Evolutionary conservation across 1,140 invertebrate genomes (phyloP).

Genomic region (Aphis craccivora): DNA sequence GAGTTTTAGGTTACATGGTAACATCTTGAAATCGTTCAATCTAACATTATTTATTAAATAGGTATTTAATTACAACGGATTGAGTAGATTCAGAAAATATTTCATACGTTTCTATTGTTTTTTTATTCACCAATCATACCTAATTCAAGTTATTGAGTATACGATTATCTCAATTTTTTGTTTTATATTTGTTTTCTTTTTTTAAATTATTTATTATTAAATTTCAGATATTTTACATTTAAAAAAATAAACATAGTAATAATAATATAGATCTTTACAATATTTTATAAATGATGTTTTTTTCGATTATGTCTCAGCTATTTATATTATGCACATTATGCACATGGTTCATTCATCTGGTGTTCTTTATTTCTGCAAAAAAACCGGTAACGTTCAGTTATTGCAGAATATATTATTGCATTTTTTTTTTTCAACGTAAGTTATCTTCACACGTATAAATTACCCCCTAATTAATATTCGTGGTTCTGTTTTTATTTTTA

Average conservation of each 20-base stretch:
- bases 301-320: background rate
- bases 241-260: background rate
- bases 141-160: background rate
- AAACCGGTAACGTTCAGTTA: background rate
- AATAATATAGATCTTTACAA: background rate
- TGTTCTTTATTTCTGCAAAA: background rate
- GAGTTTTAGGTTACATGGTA: background rate
- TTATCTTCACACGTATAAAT: background rate
- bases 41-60: background rate
- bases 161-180: background rate
- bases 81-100: background rate
- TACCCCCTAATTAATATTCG: background rate
- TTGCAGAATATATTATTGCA: background rate
- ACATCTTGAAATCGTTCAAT: background rate
- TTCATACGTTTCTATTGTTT: background rate
- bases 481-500: background rate
- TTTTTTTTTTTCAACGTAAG: background rate
- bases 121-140: background rate
- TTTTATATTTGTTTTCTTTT: background rate
- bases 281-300: background rate
- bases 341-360: background rate
- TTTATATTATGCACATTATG: background rate
- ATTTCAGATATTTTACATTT: background rate
- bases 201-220: background rate
- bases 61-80: background rate